phyloP scores from a whole-genome alignment of 2,888 invertebrate species.

The Acrobeloides nanus region DNA sequence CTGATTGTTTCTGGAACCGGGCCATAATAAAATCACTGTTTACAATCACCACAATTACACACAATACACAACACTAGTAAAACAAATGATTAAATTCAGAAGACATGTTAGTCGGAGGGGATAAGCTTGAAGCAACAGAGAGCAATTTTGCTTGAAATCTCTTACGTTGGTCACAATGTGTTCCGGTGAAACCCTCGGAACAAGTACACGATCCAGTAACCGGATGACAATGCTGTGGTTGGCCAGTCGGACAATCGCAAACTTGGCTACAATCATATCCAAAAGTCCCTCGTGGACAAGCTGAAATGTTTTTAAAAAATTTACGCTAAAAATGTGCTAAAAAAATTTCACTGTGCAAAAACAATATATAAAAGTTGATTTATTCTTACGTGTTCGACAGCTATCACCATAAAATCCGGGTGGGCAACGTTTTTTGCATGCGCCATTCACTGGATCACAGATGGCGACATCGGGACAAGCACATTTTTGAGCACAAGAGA shows the following conservation, averaged over 20 bases:
- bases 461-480: constrained; percentile 37
- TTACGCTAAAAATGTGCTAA: too few species aligned
- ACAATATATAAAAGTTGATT: constrained; percentile 3
- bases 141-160: too few species aligned
- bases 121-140: too few species aligned
- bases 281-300: constrained; percentile 50
- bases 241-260: constrained; percentile 40
- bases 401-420: constrained; percentile 56
- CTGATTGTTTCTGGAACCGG: too few species aligned
- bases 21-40: too few species aligned
- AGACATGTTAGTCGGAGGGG: too few species aligned
- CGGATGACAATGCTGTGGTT: constrained; percentile 56
- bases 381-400: constrained; percentile 55
- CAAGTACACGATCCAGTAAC: constrained; percentile 62
- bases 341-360: too few species aligned
- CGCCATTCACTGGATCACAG: constrained; percentile 48
- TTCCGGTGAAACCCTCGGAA: constrained; percentile 76
- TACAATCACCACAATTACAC: too few species aligned
- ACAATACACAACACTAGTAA: too few species aligned
- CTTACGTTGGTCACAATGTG: constrained; percentile 61
- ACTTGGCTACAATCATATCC: constrained; percentile 47
- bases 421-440: constrained; percentile 61
- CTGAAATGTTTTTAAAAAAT: too few species aligned
- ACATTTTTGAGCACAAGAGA: constrained; percentile 64
- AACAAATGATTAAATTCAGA: too few species aligned